Conservation (phyloP, 2,888 invertebrate species). For the Norana najaformis region DNA sequence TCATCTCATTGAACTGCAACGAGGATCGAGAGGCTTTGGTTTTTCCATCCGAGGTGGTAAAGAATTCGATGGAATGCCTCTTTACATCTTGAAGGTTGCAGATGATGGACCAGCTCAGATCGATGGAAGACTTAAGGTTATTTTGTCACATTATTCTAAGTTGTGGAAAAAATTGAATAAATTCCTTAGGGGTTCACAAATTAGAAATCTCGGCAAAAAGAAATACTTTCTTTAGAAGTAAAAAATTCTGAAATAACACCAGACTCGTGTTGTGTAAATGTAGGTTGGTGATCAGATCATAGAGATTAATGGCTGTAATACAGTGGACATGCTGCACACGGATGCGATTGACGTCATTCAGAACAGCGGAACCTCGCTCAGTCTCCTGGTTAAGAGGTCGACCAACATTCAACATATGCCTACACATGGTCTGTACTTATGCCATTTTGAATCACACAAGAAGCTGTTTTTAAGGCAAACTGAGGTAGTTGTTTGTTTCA, state of each 20-base stretch:
- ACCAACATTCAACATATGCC: conserved; percentile 67
- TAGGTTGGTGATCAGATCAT: conserved; percentile 72
- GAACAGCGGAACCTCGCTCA: conserved; percentile 70
- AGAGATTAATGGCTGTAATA: conserved; percentile 73
- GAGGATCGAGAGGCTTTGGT: conserved; percentile 75
- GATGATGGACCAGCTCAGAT: conserved; percentile 66
- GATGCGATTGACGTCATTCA: conserved; percentile 76
- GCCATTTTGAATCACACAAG: not conserved
- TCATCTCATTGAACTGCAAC: conserved; percentile 70
- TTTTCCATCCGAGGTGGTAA: conserved; percentile 76
- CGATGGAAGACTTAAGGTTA: conserved; percentile 5
- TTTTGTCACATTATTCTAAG: not conserved
- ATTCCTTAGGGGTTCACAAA: not conserved
- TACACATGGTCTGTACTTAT: conserved; percentile 39
- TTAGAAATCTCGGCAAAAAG: not conserved
- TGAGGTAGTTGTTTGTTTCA: not conserved
- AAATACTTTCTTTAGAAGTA: not conserved
- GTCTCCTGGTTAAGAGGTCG: conserved; percentile 63
- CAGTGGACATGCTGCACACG: conserved; percentile 74
- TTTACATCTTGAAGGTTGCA: conserved; percentile 73
- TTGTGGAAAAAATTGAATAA: not conserved
- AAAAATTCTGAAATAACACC: not conserved
- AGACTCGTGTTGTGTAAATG: not conserved
- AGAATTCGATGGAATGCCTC: conserved; percentile 76
- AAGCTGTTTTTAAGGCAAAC: not conserved